Base-by-base conservation (phyloP, 2,113 vertebrate genomes). In the Chaetodon auriga region DNA sequence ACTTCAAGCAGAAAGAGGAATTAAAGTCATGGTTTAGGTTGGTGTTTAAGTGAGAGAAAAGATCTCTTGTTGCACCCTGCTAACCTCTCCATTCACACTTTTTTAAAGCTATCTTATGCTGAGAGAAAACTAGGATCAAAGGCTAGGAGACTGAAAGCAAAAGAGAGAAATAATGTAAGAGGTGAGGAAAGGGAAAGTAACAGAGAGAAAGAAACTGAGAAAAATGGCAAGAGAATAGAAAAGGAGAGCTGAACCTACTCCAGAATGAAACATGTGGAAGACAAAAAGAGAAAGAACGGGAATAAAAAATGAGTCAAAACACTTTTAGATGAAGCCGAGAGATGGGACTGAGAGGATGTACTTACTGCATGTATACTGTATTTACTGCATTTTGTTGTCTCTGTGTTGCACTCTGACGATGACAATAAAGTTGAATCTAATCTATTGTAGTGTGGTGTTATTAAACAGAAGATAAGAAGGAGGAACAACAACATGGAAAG, bases 21-120 rank as follows among this genome's bases (percentile, higher is more conserved):
- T 81, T 81, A 64, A 35, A 78, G 65, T 61, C 6, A 19, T 46
- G 6, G 55, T 10, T 77, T 55, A n/a, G 51, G 57, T 77, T 73
- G 78, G 61, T 63, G 63, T 63, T 80, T 83, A 72, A 61, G 60
- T 88, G 78, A 66, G 51, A 54, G 75, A 81, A 61, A 48, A 43
- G 62, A 80, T 73, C 58, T 80, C 43, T 30, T n/a, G 21, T 74
- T 75, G 63, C 51, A 38, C 3, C 18, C 8, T 1, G 65, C 43
- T 66, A 72, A 23, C 71, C 54, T 46, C 43, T 51, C 48, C 19
- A 38, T 49, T 75, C 36, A 1, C 43, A 45, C 68, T 51, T 75
- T 75, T 83, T 74, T 65, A 66, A 86, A 80, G 75, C 15, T 54
- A 30, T 57, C 49, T 71, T 51, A 58, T n/a, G 66, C 41, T 51